phyloP scores from a whole-genome alignment of 1,140 invertebrate genomes.

The Sitophilus oryzae region DNA sequence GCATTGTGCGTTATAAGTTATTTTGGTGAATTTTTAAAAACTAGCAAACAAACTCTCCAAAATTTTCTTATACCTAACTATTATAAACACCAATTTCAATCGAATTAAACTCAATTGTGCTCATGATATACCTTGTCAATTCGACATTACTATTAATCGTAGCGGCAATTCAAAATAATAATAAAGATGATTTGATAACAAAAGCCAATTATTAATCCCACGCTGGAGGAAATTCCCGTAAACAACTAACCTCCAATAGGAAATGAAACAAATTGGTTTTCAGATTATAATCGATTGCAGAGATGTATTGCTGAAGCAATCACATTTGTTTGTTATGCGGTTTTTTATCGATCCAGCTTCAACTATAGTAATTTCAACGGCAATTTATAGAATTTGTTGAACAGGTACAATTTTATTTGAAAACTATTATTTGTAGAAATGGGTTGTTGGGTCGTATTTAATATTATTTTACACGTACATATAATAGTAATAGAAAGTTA shows the following conservation, averaged over 20 bases:
- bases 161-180: not conserved
- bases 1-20: no score
- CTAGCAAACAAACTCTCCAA: no score
- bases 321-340: not conserved
- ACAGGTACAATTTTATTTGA: no score
- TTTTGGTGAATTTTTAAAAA: no score
- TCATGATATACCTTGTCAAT: not conserved
- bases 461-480: no score
- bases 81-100: not conserved
- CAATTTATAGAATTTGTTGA: not conserved
- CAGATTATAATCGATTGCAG: not conserved
- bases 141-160: not conserved
- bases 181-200: not conserved
- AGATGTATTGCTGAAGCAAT: not conserved
- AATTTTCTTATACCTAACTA: no score
- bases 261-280: not conserved
- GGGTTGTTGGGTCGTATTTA: no score
- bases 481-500: no score
- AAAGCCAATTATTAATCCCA: not conserved
- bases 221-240: not conserved
- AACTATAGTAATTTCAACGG: not conserved
- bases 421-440: no score
- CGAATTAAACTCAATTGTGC: not conserved
- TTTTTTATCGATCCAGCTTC: not conserved
- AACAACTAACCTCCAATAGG: not conserved